phyloP scores from a whole-genome alignment of 1,140 invertebrate species.

The Reticulitermes speratus region DNA sequence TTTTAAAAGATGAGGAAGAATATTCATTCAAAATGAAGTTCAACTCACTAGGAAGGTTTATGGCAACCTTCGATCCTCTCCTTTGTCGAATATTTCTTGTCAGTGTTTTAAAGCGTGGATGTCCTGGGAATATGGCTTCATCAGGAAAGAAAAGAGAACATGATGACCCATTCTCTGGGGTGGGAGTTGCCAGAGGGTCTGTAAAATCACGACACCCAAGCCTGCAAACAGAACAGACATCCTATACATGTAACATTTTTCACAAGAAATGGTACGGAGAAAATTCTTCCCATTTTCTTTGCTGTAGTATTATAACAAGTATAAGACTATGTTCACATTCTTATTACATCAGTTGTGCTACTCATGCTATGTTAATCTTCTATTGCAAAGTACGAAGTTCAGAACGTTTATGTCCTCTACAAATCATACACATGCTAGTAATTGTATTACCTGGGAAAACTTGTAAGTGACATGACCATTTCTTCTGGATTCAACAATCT shows the following conservation, averaged over 20 bases:
- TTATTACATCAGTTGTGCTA: too few relatives aligned
- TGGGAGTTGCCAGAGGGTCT: slow-evolving; percentile 69
- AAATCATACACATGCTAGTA: background rate
- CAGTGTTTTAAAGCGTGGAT: slow-evolving; percentile 94
- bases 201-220: slow-evolving; percentile 89
- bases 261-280: too few relatives aligned
- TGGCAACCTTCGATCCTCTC: slow-evolving; percentile 91
- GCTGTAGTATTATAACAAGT: too few relatives aligned
- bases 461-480: slow-evolving; percentile 84
- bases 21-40: background rate
- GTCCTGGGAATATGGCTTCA: slow-evolving; percentile 87
- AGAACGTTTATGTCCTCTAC: too few relatives aligned
- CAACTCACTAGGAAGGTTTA: slow-evolving; percentile 88
- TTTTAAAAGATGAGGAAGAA: too few relatives aligned
- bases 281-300: too few relatives aligned
- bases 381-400: too few relatives aligned
- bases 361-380: too few relatives aligned
- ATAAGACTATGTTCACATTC: too few relatives aligned
- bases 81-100: slow-evolving; percentile 90
- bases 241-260: too few relatives aligned
- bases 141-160: slow-evolving; percentile 94
- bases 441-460: slow-evolving; percentile 79
- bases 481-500: slow-evolving; percentile 77
- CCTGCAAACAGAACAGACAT: slow-evolving; percentile 52
- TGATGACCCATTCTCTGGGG: slow-evolving; percentile 72